These are phyloP conservation scores for Drosophila triauraria DNA, from an alignment of 1,140 invertebrate species.

Conservation along the genomic window DNA sequence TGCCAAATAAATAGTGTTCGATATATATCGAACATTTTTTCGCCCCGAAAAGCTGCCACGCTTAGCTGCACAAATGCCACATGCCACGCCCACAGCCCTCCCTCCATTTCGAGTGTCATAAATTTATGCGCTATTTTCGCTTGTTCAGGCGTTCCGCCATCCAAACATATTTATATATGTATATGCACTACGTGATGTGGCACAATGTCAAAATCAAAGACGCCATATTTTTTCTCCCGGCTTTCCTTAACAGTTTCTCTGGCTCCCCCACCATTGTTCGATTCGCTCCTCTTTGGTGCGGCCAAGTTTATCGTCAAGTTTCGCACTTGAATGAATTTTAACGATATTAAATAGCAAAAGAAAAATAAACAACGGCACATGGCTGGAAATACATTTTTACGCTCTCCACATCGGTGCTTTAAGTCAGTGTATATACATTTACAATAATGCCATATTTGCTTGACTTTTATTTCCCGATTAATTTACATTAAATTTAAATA, in stretches of 20 bases:
- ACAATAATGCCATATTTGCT: background rate
- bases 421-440: background rate
- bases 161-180: slow-evolving; percentile 30
- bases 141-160: slow-evolving; percentile 45
- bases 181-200: slow-evolving; percentile 49
- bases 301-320: slow-evolving; percentile 69
- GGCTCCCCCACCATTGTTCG: background rate
- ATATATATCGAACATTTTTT: slow-evolving; percentile 48
- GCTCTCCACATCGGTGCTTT: background rate
- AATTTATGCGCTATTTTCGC: slow-evolving; percentile 72
- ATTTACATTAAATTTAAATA: background rate
- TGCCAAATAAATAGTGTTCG: slow-evolving; percentile 72
- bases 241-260: slow-evolving; percentile 46
- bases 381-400: slow-evolving; percentile 3
- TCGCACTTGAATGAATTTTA: slow-evolving; percentile 75
- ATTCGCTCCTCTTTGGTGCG: slow-evolving; percentile 5
- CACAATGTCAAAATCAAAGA: slow-evolving; percentile 70
- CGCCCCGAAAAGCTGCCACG: slow-evolving; percentile 53
- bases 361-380: slow-evolving; percentile 40
- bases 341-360: slow-evolving; percentile 60
- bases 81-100: slow-evolving; percentile 27
- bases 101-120: slow-evolving; percentile 50
- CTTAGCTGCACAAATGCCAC: slow-evolving; percentile 74
- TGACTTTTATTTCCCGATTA: background rate
- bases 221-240: slow-evolving; percentile 70